Base-by-base conservation (phyloP, 2,888 invertebrate species). In the Aporophyla nigra region DNA sequence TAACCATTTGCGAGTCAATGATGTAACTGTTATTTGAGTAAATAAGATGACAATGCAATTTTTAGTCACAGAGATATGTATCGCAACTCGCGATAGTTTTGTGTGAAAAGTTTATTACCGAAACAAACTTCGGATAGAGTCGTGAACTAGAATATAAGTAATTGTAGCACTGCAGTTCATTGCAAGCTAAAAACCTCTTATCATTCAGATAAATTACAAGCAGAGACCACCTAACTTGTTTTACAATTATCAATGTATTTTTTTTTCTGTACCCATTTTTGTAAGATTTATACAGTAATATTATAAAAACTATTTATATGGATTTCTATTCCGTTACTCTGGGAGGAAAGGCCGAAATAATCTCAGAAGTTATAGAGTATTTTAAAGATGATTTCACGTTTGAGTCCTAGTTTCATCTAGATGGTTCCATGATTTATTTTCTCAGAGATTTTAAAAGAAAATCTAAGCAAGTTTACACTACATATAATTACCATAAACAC, bases 1-100 rank as follows among this genome's bases (percentile, higher is more conserved):
- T 43, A 65, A 72, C 66, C 78, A 71, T 74, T 88, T 78, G 76
- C 84, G 24, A 68, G 65, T 76, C 51, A 67, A 33, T 78, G 54
- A 76, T 51, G 70, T 76, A 77, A 83, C 71, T 49, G 19, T 61
- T 43, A 24, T 54, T 16, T 49, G 24, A 33, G 56, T 80, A 40
- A 24, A 83, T 66, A 49, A n/a, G 12, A 61, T 78, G 51, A 56
- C 61, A 43, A 19, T 68, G 61, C 33, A 0, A 40, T 24, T 82
- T 33, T 43, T 56, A 2, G 27, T 21, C 27, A 59, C 0, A 53
- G 21, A 49, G 33, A 40, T 40, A 19, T 61, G 58, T n/a, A 65
- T 65, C 24, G 16, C 2, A 2, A 19, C 0, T 14, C 9, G 24
- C 9, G 19, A 14, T 12, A 5, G 16, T 27, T 24, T 14, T 19